Evolutionary conservation across 2,888 invertebrate genomes (phyloP), one percentile per base, ranked within the genome.

Genomic region (Allacma fusca): DNA sequence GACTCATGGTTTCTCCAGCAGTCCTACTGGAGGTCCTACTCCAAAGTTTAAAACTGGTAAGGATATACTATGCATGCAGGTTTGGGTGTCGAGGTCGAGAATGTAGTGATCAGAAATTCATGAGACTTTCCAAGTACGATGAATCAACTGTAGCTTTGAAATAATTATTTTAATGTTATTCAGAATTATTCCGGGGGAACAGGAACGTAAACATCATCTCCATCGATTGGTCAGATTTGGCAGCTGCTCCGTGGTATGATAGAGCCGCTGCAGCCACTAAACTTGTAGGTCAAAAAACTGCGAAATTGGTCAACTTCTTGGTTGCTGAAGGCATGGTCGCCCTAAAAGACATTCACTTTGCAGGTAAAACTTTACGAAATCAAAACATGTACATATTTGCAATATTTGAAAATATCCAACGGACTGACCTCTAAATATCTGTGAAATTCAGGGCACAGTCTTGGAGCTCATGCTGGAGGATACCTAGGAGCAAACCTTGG

Each of bases 381-480:
- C 40, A 40, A 40, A 40, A 9, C 13, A 13, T 40, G 5, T 9
- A 40, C 40, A 40, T 40, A 13, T 40, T 9, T 13, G 13, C 40
- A 40, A 40, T 40, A 40, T 9, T 9, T 40, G 40, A 5, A 40
- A 13, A 40, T 40, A 9, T 40, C 40, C 40, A 40, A 9, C 13
- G n/a, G n/a, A n/a, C 40, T 40, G 40, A 40, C 43, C 1, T 59
- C 12, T 72, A 13, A 59, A 13, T 21, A 21, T n/a, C n/a, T n/a
- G n/a, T n/a, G n/a, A n/a, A n/a, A n/a, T n/a, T n/a, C n/a, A 76
- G 91, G 91, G 0, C 89, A 91, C 85, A 91, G 91, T 83, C 84
- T 91, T 76, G 91, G 91, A 0, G 91, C 90, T 0, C 91, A 91
- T 80, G 88, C 90, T 78, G 91, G 91, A 0, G 92, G 91, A 0